phyloP scores from a whole-genome alignment of 2,113 vertebrate genomes.

The Centropristis striata region DNA sequence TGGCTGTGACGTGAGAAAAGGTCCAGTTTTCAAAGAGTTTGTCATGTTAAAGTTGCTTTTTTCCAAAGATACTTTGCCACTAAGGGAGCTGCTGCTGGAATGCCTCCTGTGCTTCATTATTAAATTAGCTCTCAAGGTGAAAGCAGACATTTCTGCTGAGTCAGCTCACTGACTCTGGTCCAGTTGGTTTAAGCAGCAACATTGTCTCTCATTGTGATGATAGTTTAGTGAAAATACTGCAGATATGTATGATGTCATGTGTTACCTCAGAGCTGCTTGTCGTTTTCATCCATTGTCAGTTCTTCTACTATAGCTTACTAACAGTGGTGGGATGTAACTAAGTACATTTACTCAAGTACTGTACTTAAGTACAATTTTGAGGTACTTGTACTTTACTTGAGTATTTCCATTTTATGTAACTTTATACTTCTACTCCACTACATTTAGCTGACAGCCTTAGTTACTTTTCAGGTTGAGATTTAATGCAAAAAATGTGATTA shows the following conservation, averaged over 20 bases:
- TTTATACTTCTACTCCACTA: too few relatives aligned
- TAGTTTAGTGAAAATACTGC: not conserved
- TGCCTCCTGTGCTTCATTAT: constrained; percentile 1
- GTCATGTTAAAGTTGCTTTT: not conserved
- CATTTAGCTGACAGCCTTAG: too few relatives aligned
- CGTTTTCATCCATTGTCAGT: not conserved
- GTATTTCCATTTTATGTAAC: too few relatives aligned
- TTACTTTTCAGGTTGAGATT: too few relatives aligned
- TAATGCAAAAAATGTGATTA: too few relatives aligned
- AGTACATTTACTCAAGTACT: too few relatives aligned
- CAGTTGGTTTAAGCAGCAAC: constrained; percentile 1
- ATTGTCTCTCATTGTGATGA: not conserved
- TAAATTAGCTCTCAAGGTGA: constrained; percentile 22
- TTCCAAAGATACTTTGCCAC: constrained; percentile 4
- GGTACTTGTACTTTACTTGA: too few relatives aligned
- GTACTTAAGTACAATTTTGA: too few relatives aligned
- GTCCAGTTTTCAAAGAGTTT: not conserved
- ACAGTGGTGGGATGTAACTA: too few relatives aligned
- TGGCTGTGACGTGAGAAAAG: too few relatives aligned
- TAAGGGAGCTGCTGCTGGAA: not conserved
- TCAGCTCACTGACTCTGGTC: constrained; percentile 29
- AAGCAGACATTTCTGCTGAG: constrained; percentile 18
- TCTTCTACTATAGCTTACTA: not conserved
- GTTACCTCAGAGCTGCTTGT: not conserved
- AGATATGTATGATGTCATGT: not conserved